Evolutionary conservation across 2,888 invertebrate species (phyloP).

Genomic region (Hetaerina titia): DNA sequence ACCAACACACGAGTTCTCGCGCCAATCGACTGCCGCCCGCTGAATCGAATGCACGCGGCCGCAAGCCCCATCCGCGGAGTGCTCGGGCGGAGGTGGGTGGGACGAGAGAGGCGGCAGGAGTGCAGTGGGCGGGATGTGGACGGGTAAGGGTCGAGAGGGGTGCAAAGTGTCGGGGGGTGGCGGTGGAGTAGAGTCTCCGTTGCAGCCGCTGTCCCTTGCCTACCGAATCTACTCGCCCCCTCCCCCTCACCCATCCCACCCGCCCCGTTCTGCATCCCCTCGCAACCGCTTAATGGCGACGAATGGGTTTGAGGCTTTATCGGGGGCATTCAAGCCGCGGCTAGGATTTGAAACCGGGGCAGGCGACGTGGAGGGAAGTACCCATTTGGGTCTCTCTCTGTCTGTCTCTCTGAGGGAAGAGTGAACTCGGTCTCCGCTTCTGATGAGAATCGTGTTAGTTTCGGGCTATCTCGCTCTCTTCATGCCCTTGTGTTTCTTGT

Average conservation of each 20-base stretch:
- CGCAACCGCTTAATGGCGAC: not conserved
- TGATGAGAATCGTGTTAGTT: not conserved
- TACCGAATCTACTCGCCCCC: not conserved
- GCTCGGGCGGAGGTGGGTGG: too few relatives aligned
- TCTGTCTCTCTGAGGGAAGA: not conserved
- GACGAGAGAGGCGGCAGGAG: too few relatives aligned
- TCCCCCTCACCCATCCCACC: not conserved
- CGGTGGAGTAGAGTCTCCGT: too few relatives aligned
- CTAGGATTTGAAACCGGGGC: not conserved
- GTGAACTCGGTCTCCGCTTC: not conserved
- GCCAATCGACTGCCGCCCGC: not conserved
- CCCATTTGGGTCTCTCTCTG: not conserved
- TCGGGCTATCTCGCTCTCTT: not conserved
- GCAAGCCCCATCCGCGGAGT: not conserved
- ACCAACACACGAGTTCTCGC: not conserved
- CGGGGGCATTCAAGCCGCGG: not conserved
- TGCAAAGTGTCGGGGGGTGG: too few relatives aligned
- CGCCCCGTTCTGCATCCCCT: not conserved
- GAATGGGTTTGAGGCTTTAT: not conserved
- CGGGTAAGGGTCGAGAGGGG: too few relatives aligned
- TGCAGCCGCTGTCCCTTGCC: too few relatives aligned
- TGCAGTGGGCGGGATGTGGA: too few relatives aligned
- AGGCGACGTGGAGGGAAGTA: not conserved
- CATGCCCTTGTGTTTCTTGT: too few relatives aligned
- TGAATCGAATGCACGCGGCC: slow-evolving; percentile 3